Base-by-base conservation (phyloP, 2,888 invertebrate genomes). In the Adineta ricciae region DNA sequence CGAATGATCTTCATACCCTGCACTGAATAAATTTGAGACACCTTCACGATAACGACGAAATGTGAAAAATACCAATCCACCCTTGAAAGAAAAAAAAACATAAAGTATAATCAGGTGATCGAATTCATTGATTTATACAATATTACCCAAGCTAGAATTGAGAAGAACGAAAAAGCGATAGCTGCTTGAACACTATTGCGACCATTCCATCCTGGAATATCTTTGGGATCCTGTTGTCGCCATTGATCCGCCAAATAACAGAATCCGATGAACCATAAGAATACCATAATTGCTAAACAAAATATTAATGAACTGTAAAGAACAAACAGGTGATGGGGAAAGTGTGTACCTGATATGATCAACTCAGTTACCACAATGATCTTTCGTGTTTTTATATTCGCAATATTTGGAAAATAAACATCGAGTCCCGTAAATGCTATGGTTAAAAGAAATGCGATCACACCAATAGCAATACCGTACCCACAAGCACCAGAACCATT, bases 391-490 rank as follows among this genome's bases (percentile, higher is more conserved):
- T 97, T 97, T 86, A 97, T 95, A n/a, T 96, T 96, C 82, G 96
- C 96, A 94, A 98, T 96, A 91, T 96, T 95, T 89, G 97, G 97
- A 90, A 98, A 98, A 87, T 97, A 92, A 89, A 95, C 96, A 91
- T 99, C 98, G 54, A 93, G 94, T 11, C 92, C 89, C 86, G 97
- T 93, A 90, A 96, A 95, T 8, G 93, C 95, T 90, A 96, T 93
- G 86, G 89, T 89, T 54, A 88, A 95, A 86, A 97, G 91, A 91
- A 97, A 96, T 0, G 96, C 97, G 88, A 97, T 93, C 64, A 97
- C 95, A 24, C 96, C 96, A 87, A 97, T 86, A n/a, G 88, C 89
- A 49, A 88, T 89, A 5, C 96, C 97, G 90, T 95, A 97, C 91
- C 95, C 95, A 91, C 97, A 98, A 24, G 96, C 96, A 90, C 95